phyloP scores from a whole-genome alignment of 2,113 vertebrate genomes.

The Pygoscelis antarcticus region DNA sequence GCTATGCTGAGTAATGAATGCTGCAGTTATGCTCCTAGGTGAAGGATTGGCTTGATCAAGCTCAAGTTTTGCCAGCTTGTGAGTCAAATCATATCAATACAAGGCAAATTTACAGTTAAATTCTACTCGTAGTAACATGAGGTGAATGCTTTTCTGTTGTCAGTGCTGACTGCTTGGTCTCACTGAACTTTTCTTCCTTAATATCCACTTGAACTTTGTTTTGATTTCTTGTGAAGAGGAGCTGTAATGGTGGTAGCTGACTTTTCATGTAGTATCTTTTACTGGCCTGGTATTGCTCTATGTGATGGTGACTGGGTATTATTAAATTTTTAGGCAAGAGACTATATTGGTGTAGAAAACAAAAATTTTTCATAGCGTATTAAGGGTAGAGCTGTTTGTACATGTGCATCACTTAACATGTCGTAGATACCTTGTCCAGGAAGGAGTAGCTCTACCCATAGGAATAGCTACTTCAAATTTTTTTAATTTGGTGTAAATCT shows the following conservation, averaged over 20 bases:
- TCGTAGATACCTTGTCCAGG: not conserved
- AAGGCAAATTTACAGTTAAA: not conserved
- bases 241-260: not conserved
- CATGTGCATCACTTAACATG: not conserved
- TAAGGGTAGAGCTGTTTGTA: not conserved
- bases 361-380: not conserved
- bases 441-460: not conserved
- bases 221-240: not conserved
- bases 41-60: not conserved
- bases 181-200: not conserved
- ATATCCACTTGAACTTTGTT: accelerated
- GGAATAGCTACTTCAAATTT: not conserved
- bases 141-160: not conserved
- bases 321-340: not conserved
- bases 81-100: not conserved
- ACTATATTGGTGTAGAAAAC: not conserved
- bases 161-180: not conserved
- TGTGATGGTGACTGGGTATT: not conserved
- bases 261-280: not conserved
- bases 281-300: not conserved
- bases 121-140: not conserved
- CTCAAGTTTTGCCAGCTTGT: not conserved
- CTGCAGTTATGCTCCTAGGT: not conserved
- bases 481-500: not conserved
- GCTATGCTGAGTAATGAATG: not conserved